Percentiles rank a stretch among this genome's conserved stretches.
Conservation (phyloP, 2,888 invertebrate genomes). For the Pachliopta kotzebuea region DNA sequence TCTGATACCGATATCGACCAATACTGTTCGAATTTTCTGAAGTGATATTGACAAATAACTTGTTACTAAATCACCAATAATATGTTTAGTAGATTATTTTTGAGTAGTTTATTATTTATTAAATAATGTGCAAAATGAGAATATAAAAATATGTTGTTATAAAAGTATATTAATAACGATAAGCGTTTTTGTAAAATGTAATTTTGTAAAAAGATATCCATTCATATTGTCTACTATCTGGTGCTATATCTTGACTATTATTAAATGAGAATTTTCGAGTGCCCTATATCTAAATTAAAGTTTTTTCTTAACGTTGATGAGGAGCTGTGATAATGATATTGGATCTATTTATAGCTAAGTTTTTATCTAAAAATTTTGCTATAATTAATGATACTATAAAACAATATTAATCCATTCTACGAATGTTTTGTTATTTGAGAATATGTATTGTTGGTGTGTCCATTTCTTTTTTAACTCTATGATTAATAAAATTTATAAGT, state of each 20-base stretch:
- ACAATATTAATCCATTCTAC: too few relatives aligned
- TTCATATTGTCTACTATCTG: neutral
- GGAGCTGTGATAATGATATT: constrained; percentile 21
- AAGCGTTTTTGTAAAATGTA: neutral
- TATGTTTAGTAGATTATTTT: constrained; percentile 1
- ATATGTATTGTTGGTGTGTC: neutral
- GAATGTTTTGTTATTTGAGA: neutral
- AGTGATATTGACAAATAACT: constrained; percentile 30
- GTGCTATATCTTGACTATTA: neutral
- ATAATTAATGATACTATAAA: neutral
- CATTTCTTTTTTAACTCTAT: constrained; percentile 9
- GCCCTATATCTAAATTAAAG: neutral
- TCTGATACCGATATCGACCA: constrained; percentile 62
- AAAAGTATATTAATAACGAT: neutral
- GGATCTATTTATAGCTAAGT: neutral
- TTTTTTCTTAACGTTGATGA: constrained; percentile 6
- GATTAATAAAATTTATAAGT: constrained; percentile 6
- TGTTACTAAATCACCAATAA: neutral
- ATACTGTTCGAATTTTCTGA: constrained; percentile 57
- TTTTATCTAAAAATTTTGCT: neutral
- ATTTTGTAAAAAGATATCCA: neutral
- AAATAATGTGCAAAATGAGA: neutral
- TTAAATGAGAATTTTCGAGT: neutral
- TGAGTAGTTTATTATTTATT: neutral
- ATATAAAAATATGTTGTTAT: neutral